Conservation (phyloP, 30 jellyfish, hydroid and myxozoan genomes). For the Turritopsis dohrnii region DNA sequence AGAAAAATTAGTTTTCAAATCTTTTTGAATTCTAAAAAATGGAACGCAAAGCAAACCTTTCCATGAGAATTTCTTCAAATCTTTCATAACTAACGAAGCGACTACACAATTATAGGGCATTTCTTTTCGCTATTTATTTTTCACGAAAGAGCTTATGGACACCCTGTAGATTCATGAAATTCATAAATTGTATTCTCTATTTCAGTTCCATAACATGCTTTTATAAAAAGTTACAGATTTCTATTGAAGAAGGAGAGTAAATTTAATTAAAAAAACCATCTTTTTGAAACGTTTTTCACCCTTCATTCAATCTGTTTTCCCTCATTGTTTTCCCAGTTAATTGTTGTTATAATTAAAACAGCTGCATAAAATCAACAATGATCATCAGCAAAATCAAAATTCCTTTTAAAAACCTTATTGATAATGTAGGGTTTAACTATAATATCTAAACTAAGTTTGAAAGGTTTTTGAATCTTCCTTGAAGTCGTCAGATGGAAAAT, state of each 20-base stretch:
- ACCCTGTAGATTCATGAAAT: background rate
- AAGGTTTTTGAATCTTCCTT: too few species aligned
- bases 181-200: background rate
- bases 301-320: background rate
- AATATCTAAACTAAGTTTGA: background rate
- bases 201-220: too few species aligned
- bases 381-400: background rate
- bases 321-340: background rate
- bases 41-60: background rate
- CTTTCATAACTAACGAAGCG: background rate
- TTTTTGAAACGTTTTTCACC: background rate
- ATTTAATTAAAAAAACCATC: background rate
- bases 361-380: background rate
- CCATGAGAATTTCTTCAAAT: background rate
- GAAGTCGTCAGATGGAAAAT: too few species aligned
- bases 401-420: background rate
- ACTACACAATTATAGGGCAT: background rate
- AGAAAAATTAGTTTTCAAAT: too few species aligned
- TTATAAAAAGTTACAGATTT: background rate
- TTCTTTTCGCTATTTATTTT: background rate
- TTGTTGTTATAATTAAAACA: background rate
- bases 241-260: background rate
- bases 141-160: background rate
- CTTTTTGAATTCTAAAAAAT: too few species aligned
- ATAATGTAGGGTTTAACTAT: background rate